Base-by-base conservation (phyloP, 2,113 vertebrate genomes). In the Protobothrops flavoviridis region DNA sequence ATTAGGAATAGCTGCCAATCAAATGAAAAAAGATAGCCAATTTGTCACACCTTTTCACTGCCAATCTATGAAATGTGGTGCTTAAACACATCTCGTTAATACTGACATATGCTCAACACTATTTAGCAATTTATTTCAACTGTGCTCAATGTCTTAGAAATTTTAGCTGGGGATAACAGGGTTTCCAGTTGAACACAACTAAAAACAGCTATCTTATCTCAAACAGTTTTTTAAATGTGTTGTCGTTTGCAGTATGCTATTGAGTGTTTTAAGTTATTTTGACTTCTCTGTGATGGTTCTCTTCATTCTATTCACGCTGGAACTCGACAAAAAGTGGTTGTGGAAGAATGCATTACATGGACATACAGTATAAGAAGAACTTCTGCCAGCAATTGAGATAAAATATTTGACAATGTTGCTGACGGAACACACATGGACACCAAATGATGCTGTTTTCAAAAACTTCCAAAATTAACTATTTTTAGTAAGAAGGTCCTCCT, bases 21-120 rank as follows among this genome's bases (percentile, higher is more conserved):
- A 85, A 10, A 89, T 17, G n/a, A 91, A 93, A 43, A 91, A 3
- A 81, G 92, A 81, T 52, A 94, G 59, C 56, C 64, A 92, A 23
- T 61, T 48, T 91, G 48, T 61, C 86, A 95, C 50, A 55, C 81
- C 57, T 95, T 90, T 93, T 95, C 11, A 43, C 91, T 92, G 94
- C 52, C 17, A 94, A 26, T 29, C 92, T 89, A 7, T 88, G 93
- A 88, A 48, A 93, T 90, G 92, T 88, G 48, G 86, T 90, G 88
- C 74, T 93, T 85, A 85, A 93, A 90, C 53, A 93, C 43, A 85
- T 90, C 33, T 90, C 0, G 21, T 90, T 93, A 93, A 90, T 74
- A 85, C 45, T 93, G 69, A 90, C 92, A 93, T 90, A 56, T 61
- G 57, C 59, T 85, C 85, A 93, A 86, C 88, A 90, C 20, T 48